Evolutionary conservation across 2,113 vertebrate genomes (phyloP).

Genomic region (Rhinichthys klamathensis): DNA sequence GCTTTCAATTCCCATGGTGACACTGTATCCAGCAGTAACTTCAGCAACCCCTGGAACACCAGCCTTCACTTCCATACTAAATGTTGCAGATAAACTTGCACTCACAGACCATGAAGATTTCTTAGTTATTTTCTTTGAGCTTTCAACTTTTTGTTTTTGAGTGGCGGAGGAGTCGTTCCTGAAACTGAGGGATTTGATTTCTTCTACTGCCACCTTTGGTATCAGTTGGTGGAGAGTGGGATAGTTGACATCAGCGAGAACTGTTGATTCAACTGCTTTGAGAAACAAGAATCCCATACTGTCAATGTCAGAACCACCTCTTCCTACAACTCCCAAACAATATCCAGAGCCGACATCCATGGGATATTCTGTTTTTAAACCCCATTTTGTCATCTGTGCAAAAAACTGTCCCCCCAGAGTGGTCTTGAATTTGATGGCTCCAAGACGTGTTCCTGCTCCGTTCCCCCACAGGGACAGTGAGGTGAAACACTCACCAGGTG

Average conservation of each 20-base stretch:
- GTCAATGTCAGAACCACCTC: constrained; percentile 38
- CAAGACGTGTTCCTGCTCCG: no score
- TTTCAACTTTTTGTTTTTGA: no score
- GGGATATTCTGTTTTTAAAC: constrained; percentile 48
- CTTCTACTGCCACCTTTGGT: neutral
- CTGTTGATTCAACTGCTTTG: constrained; percentile 46
- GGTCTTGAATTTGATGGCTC: no score
- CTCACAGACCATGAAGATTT: no score
- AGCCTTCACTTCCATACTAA: neutral
- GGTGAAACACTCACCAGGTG: no score
- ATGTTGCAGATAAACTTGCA: no score
- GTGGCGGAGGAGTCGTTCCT: no score
- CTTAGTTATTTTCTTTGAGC: no score
- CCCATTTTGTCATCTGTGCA: constrained; percentile 52
- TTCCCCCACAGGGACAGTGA: no score
- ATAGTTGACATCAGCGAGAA: constrained; percentile 35
- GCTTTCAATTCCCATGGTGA: no score
- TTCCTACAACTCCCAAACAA: constrained; percentile 53
- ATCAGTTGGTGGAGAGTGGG: constrained; percentile 51
- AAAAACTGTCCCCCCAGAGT: constrained; percentile 28
- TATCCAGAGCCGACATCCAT: constrained; percentile 55
- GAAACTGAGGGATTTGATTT: neutral
- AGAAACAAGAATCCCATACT: constrained; percentile 52
- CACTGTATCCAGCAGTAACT: no score
- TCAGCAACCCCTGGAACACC: no score